Conservation (phyloP, 2,888 invertebrate genomes). For the Drosophila dives region DNA sequence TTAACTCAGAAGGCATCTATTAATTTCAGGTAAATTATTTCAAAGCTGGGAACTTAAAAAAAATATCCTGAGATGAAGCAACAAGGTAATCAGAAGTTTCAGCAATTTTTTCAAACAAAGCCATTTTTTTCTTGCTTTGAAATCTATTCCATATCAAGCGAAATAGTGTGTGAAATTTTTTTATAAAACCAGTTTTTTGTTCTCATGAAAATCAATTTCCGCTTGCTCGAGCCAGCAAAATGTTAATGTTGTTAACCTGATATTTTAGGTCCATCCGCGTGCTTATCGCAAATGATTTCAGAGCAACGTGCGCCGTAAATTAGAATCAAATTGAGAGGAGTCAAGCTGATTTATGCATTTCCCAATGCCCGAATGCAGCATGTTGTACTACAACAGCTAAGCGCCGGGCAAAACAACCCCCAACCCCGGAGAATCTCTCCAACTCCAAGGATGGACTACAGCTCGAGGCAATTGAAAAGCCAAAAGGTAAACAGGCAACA, state of each 20-base stretch:
- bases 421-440: not conserved
- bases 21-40: not conserved
- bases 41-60: not conserved
- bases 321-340: constrained; percentile 74
- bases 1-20: not conserved
- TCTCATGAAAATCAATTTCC: constrained; percentile 68
- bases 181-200: constrained; percentile 37
- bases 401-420: constrained; percentile 29
- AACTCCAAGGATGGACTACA: constrained; percentile 1
- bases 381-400: constrained; percentile 50
- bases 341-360: constrained; percentile 74
- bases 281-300: constrained; percentile 57
- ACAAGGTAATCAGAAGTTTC: not conserved
- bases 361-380: constrained; percentile 48
- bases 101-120: not conserved
- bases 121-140: not conserved
- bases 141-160: not conserved
- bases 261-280: constrained; percentile 52
- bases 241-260: constrained; percentile 63
- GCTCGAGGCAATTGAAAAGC: constrained; percentile 52
- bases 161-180: not conserved
- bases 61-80: not conserved
- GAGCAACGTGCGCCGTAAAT: constrained; percentile 65
- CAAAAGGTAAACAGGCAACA: constrained; percentile 72
- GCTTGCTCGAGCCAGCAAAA: constrained; percentile 9